Percentiles rank a stretch among this genome's conserved stretches.
Conservation (phyloP, 2,113 vertebrate species). For the Neoarius graeffei region DNA sequence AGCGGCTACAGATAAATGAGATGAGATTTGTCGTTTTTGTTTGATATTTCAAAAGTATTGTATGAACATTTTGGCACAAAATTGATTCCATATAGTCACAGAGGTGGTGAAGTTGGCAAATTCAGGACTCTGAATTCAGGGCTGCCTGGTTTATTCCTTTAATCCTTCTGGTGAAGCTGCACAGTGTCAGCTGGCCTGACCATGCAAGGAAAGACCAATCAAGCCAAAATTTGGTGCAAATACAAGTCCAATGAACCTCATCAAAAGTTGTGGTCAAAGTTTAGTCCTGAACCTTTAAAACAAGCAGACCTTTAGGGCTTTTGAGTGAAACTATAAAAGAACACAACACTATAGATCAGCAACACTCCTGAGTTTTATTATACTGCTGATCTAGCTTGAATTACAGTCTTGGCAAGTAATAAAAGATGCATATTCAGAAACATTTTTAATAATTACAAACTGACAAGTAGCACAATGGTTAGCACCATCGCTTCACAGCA, state of each 20-base stretch:
- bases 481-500: too few species aligned
- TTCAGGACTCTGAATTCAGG: neutral
- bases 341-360: neutral
- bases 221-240: neutral
- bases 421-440: neutral
- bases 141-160: neutral
- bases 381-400: neutral
- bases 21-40: too few species aligned
- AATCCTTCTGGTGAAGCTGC: conserved; percentile 1
- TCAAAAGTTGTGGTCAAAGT: neutral
- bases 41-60: too few species aligned
- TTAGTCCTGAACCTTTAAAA: neutral
- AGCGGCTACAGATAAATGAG: too few species aligned
- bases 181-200: neutral
- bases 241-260: neutral
- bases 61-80: too few species aligned
- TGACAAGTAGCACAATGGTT: too few species aligned
- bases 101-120: neutral
- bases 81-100: neutral
- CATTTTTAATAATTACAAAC: neutral
- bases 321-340: neutral
- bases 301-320: neutral
- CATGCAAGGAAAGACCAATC: neutral
- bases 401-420: neutral
- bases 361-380: neutral